Percentiles rank a stretch among this genome's conserved stretches.
phyloP scores from a whole-genome alignment of 2,888 invertebrate genomes.

The Mesoligia furuncula region DNA sequence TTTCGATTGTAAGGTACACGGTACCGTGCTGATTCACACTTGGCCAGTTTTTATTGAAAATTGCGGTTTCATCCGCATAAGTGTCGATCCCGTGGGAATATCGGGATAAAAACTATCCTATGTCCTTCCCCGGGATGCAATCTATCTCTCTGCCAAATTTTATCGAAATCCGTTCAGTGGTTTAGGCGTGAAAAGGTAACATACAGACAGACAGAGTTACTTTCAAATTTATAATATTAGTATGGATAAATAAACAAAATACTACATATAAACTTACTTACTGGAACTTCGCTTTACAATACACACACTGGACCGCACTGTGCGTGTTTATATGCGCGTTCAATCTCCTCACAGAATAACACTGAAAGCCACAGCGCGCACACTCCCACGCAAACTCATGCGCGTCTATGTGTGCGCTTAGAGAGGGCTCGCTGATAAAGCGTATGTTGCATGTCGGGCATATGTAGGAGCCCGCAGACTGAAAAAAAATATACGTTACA shows the following conservation, averaged over 20 bases:
- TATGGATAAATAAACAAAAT: not conserved
- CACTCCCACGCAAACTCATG: slow-evolving; percentile 45
- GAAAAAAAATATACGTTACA: not conserved
- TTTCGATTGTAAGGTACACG: too few species aligned
- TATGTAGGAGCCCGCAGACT: slow-evolving; percentile 36
- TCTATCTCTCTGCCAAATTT: too few species aligned
- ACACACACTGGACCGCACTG: slow-evolving; percentile 34
- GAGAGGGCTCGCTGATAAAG: not conserved
- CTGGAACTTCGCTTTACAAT: slow-evolving; percentile 42
- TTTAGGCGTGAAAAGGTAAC: too few species aligned
- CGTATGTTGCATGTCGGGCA: slow-evolving; percentile 40
- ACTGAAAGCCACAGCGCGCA: slow-evolving; percentile 38
- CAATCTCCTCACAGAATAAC: slow-evolving; percentile 37
- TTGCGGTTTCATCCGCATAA: too few species aligned
- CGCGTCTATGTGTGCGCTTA: slow-evolving; percentile 1
- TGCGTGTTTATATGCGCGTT: slow-evolving; percentile 52
- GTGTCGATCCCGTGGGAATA: too few species aligned
- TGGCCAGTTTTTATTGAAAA: too few species aligned
- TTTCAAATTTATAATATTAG: too few species aligned
- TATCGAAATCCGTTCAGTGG: too few species aligned
- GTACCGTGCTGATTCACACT: too few species aligned
- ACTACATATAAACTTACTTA: slow-evolving; percentile 41
- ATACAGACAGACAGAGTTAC: too few species aligned
- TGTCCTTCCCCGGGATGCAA: too few species aligned
- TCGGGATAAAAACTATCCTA: too few species aligned